phyloP scores from a whole-genome alignment of 1,140 invertebrate species.

The Gonioctena quinquepunctata region DNA sequence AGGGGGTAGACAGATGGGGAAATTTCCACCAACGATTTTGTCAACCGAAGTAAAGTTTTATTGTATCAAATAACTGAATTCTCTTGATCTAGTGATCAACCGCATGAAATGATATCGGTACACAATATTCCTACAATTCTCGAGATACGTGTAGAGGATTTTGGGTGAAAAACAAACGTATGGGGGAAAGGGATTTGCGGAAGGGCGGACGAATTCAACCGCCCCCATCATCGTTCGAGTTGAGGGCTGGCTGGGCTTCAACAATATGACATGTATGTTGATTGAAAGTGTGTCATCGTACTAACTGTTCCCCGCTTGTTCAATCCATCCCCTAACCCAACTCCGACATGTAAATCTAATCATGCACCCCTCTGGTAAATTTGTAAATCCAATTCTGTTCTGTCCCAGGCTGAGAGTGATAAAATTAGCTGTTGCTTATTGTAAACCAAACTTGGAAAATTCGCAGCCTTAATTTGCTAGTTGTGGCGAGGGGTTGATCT shows the following conservation, averaged over 20 bases:
- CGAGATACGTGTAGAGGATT: not conserved
- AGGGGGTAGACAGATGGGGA: too few relatives aligned
- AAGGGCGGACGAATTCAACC: not conserved
- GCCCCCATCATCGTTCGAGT: not conserved
- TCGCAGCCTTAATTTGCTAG: conserved; percentile 52
- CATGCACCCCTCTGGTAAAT: conserved; percentile 52
- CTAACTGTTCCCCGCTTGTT: conserved; percentile 26
- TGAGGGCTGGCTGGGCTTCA: not conserved
- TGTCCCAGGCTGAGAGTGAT: conserved; percentile 52
- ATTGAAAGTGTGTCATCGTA: conserved; percentile 46
- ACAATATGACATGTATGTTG: conserved; percentile 30
- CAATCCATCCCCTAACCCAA: conserved; percentile 31
- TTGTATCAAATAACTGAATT: too few relatives aligned
- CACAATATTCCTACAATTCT: too few relatives aligned
- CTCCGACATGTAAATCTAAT: conserved; percentile 55
- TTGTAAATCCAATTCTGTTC: conserved; percentile 54
- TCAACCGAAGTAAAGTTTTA: too few relatives aligned
- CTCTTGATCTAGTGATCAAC: too few relatives aligned
- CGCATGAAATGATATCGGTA: too few relatives aligned
- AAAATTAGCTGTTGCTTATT: conserved; percentile 57
- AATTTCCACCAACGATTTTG: too few relatives aligned
- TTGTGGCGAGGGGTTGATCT: conserved; percentile 38
- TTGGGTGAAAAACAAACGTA: not conserved
- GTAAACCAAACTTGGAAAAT: conserved; percentile 59
- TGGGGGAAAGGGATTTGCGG: not conserved